Percentiles rank a stretch among this genome's conserved stretches.
These are phyloP conservation scores for Dasyurus viverrinus DNA, from an alignment of 2,113 vertebrate genomes.

Conservation along the genomic window DNA sequence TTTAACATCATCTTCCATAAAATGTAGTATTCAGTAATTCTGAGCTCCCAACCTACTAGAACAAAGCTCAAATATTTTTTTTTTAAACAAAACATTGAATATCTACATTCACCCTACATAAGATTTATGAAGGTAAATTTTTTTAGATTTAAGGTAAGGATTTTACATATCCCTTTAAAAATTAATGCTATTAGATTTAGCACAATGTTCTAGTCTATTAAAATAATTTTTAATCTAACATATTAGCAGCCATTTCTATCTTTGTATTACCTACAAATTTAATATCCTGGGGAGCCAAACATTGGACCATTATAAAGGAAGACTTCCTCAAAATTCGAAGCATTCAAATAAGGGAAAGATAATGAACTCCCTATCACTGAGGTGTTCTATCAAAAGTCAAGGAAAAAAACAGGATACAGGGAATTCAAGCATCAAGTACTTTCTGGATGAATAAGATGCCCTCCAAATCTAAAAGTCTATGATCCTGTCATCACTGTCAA, in stretches of 20 bases:
- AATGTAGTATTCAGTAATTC: background rate
- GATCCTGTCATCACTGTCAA: background rate
- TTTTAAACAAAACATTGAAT: background rate
- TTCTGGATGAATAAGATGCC: background rate
- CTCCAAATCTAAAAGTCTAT: background rate
- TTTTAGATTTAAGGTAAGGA: background rate
- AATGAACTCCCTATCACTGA: background rate
- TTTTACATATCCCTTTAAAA: background rate
- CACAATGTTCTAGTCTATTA: background rate
- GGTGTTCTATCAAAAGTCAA: background rate
- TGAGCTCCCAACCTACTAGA: background rate
- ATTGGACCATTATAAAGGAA: background rate
- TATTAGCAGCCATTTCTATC: background rate
- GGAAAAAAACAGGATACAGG: background rate
- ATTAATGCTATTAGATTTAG: background rate
- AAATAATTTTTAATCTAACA: background rate
- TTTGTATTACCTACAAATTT: background rate
- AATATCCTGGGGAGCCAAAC: background rate
- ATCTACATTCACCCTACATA: background rate
- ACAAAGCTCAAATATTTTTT: background rate
- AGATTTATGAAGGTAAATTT: background rate
- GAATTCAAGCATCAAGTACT: background rate
- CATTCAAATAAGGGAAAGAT: background rate
- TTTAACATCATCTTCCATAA: background rate
- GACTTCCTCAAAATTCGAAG: background rate